These are phyloP conservation scores for Sterna hirundo DNA, from an alignment of 2,113 vertebrate genomes.

Conservation along the genomic window DNA sequence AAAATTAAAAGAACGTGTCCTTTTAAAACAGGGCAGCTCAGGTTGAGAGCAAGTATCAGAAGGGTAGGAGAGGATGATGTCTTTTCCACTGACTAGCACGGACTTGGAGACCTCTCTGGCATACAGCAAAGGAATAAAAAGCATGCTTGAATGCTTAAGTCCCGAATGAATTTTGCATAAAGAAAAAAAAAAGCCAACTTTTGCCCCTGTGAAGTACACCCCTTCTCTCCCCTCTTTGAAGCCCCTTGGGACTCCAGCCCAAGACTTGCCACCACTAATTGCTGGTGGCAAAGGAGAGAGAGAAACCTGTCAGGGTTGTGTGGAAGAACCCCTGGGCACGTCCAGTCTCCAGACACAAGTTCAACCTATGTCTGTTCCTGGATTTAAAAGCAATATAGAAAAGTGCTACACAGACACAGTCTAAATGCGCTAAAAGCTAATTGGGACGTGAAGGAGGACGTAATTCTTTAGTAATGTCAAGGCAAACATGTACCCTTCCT, in stretches of 20 bases:
- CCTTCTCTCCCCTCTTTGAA: neutral
- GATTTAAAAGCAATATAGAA: neutral
- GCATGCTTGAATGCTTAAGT: conserved; percentile 4
- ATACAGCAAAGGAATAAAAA: neutral
- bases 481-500: neutral
- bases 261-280: neutral
- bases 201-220: neutral
- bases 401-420: neutral
- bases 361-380: neutral
- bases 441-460: neutral
- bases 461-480: conserved; percentile 7
- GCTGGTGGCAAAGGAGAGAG: neutral
- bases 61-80: neutral
- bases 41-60: neutral
- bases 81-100: neutral
- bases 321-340: neutral
- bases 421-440: neutral
- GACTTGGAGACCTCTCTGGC: neutral
- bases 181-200: neutral
- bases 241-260: neutral
- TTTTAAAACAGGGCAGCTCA: neutral
- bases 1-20: neutral
- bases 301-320: neutral
- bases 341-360: neutral
- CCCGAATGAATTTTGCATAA: conserved; percentile 33